Percentiles rank a stretch among this genome's conserved stretches.
phyloP scores from a whole-genome alignment of 2,113 vertebrate genomes.

The Cebidichthys violaceus region DNA sequence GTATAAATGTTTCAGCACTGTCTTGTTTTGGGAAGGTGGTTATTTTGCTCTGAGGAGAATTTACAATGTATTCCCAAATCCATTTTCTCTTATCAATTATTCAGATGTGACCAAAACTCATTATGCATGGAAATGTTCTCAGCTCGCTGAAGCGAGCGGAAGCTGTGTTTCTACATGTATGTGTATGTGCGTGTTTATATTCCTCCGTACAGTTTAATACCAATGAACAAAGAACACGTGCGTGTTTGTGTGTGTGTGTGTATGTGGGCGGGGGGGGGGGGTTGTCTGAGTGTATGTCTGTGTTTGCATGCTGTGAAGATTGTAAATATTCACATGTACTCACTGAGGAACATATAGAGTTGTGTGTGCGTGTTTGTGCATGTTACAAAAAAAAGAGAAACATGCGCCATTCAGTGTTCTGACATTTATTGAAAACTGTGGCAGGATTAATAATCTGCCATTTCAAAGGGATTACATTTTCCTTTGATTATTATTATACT shows the following conservation, averaged over 20 bases:
- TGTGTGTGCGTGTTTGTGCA: not conserved
- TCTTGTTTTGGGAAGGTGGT: constrained; percentile 72
- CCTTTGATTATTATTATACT: constrained; percentile 8
- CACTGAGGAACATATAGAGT: not conserved
- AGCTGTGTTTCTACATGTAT: not conserved
- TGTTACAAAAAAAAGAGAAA: constrained; percentile 8
- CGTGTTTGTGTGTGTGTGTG: not conserved
- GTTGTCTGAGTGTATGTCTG: constrained; percentile 1
- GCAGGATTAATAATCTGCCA: constrained; percentile 20
- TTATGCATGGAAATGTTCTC: constrained; percentile 68
- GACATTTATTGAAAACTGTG: constrained; percentile 14
- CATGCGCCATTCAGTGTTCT: constrained; percentile 22
- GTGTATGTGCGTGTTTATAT: constrained; percentile 23
- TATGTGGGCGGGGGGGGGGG: too few species aligned
- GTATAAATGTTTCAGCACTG: constrained; percentile 59
- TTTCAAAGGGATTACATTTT: not conserved
- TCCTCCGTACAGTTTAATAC: constrained; percentile 5
- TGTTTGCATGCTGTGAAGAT: constrained; percentile 10
- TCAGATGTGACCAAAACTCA: constrained; percentile 71
- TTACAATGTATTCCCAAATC: constrained; percentile 74
- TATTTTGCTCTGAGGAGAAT: constrained; percentile 72
- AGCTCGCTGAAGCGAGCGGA: constrained; percentile 40
- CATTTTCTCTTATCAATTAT: constrained; percentile 78
- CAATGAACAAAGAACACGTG: not conserved
- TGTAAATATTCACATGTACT: not conserved